Evolutionary conservation across 2,113 vertebrate genomes (phyloP).

Genomic region (Oreochromis niloticus): DNA sequence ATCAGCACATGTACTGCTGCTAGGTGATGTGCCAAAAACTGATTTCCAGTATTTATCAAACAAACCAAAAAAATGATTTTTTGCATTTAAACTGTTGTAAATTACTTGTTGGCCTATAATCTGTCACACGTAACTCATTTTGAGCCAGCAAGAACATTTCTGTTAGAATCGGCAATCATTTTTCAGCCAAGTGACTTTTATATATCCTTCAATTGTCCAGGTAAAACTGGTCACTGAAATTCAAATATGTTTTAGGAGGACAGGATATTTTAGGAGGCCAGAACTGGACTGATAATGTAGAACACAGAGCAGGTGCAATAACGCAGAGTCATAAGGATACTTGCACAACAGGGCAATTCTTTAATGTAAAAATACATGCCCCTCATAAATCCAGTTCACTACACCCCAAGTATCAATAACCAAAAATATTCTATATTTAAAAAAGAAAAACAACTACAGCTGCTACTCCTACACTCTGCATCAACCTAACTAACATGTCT

Average conservation of each 20-base stretch:
- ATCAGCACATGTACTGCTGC: not conserved
- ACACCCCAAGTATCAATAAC: not conserved
- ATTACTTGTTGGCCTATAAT: not conserved
- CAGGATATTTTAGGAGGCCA: not conserved
- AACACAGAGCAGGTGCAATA: not conserved
- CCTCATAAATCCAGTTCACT: not conserved
- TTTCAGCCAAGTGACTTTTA: not conserved
- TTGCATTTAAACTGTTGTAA: not conserved
- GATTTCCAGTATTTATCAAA: not conserved
- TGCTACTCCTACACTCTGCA: not conserved
- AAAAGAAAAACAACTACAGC: not conserved
- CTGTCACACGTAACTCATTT: not conserved
- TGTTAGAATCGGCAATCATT: not conserved
- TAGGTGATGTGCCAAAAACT: not conserved
- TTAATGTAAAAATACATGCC: not conserved
- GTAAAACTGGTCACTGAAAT: not conserved
- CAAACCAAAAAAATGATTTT: not conserved
- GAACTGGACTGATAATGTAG: not conserved
- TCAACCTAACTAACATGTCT: not conserved
- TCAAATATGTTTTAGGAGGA: not conserved
- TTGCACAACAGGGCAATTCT: not conserved
- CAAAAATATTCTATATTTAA: not conserved
- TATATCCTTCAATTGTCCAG: not conserved
- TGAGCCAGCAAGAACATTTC: not conserved
- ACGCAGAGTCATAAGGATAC: not conserved